Evolutionary conservation across 2,888 invertebrate genomes (phyloP).

Genomic region (Phaonia tiefii): DNA sequence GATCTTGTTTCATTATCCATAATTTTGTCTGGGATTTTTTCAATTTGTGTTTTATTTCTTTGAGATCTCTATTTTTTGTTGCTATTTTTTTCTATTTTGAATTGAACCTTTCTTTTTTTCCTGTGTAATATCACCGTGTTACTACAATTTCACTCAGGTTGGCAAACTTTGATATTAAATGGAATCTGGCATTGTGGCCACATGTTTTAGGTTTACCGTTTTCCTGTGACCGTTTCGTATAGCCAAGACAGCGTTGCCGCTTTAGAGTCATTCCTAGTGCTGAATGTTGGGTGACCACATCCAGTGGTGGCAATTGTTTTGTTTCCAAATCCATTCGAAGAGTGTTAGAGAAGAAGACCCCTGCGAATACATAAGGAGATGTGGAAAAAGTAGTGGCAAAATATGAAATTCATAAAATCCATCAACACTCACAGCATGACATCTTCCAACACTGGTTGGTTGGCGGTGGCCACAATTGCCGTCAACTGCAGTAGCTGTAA

Average conservation of each 20-base stretch:
- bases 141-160: neutral
- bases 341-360: neutral
- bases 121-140: no score
- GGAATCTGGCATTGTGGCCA: conserved; percentile 17
- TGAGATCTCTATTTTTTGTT: no score
- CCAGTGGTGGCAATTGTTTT: conserved; percentile 4
- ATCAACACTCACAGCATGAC: conserved; percentile 44
- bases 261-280: neutral
- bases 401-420: conserved; percentile 40
- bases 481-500: neutral
- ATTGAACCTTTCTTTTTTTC: no score
- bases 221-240: neutral
- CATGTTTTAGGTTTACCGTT: conserved; percentile 27
- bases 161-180: conserved; percentile 27
- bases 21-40: no score
- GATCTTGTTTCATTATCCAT: no score
- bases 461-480: conserved; percentile 5
- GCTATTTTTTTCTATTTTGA: no score
- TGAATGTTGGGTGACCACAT: conserved; percentile 4
- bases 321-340: conserved; percentile 3
- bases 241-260: neutral
- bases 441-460: neutral
- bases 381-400: conserved; percentile 33
- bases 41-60: no score
- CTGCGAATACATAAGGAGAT: neutral